Evolutionary conservation across 1,140 invertebrate genomes (phyloP), one percentile per base, ranked within the genome.

Genomic region (Paralvinella palmiformis): DNA sequence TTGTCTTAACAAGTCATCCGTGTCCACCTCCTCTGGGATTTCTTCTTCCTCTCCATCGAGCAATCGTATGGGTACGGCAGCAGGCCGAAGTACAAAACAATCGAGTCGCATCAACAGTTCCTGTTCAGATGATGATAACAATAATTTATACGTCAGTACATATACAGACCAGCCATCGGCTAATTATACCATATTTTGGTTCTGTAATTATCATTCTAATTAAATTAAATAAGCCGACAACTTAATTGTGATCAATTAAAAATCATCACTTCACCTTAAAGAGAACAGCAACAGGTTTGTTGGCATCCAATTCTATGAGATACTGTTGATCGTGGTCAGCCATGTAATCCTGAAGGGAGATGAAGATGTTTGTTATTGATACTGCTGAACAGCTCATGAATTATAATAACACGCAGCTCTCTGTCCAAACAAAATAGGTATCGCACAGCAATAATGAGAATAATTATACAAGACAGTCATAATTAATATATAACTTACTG

Each of bases 321-420:
- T 72, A 75, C 59, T 79, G 75, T 48, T 79, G 78, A 52, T 78
- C 73, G 70, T 79, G 77, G 64, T 79, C 77, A 13, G 72, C 77
- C 74, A 80, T 80, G 62, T 78, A 76, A 55, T 79, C 78, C 75
- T 78, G 61, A n/a, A 71, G 64, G 50, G 50, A n/a, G n/a, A n/a
- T 1, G 50, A n/a, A 65, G 13, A 32, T 31, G 56, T 66, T n/a
- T 56, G 31, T 56, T 3, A 27, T 13, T 2, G 4, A 56, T 22
- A 56, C n/a, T 27, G 20, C n/a, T 13, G 3, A 22, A 56, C n/a
- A 56, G 17, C n/a, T 22, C 29, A 32, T 27, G n/a, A 17, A 56
- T 10, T 10, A n/a, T 27, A 15, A 17, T n/a, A n/a, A n/a, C n/a
- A n/a, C n/a, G n/a, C n/a, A n/a, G n/a, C n/a, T n/a, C n/a, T n/a